phyloP scores from a whole-genome alignment of 2,888 invertebrate genomes.

The Agapetus fuscipes region DNA sequence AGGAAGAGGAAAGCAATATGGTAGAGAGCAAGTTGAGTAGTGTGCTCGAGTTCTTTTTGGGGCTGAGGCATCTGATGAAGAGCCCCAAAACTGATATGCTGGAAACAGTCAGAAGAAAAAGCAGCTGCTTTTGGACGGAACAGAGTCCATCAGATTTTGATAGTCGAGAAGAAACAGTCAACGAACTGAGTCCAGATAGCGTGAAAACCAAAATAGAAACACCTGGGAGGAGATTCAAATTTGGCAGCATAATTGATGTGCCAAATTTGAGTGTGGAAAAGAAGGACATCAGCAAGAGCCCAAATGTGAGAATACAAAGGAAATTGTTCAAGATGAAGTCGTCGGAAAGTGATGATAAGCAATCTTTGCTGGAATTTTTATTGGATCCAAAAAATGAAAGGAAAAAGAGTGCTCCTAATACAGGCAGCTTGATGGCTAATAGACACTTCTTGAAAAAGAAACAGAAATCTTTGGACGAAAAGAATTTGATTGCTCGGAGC shows the following conservation, averaged over 20 bases:
- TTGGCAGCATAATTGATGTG: not conserved
- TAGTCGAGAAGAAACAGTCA: constrained; percentile 18
- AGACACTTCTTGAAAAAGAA: constrained; percentile 11
- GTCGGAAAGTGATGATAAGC: constrained; percentile 34
- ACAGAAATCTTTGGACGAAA: constrained; percentile 17
- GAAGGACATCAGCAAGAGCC: not conserved
- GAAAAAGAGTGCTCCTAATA: constrained; percentile 5
- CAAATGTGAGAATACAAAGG: constrained; percentile 10
- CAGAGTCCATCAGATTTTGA: constrained; percentile 32
- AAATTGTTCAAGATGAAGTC: constrained; percentile 18
- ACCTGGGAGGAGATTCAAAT: not conserved
- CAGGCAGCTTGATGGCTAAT: not conserved
- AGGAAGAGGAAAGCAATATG: constrained; percentile 29
- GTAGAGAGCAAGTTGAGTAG: constrained; percentile 37
- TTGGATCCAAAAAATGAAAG: constrained; percentile 31
- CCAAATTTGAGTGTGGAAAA: not conserved
- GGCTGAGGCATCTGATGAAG: constrained; percentile 32
- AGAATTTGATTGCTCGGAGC: constrained; percentile 3
- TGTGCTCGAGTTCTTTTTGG: constrained; percentile 43
- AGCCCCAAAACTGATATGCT: constrained; percentile 32
- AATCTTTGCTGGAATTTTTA: constrained; percentile 42
- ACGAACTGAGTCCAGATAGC: constrained; percentile 8
- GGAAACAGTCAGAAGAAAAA: constrained; percentile 30
- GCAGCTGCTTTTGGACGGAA: constrained; percentile 40
- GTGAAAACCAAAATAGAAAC: not conserved